Percentiles rank a stretch among this genome's conserved stretches.
Evolutionary conservation across 2,797 vertebrate genomes (phyloP).

Genomic region (Spea hammondii): DNA sequence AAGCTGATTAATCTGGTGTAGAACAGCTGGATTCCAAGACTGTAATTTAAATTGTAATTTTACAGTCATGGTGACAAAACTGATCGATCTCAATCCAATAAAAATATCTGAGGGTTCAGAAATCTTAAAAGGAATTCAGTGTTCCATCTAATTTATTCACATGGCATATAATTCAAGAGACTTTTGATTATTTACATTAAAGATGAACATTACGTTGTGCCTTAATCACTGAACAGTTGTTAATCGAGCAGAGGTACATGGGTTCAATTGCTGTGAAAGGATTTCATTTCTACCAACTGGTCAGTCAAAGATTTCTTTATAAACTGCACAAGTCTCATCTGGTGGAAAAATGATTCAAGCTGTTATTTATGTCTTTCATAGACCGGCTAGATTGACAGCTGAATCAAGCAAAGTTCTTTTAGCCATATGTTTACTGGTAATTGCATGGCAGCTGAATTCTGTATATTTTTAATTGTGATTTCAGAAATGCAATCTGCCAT

Average conservation of each 20-base stretch:
- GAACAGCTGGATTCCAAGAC: no score
- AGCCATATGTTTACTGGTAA: constrained; percentile 48
- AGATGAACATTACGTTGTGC: constrained; percentile 19
- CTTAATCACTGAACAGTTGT: constrained; percentile 30
- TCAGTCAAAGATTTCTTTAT: constrained; percentile 34
- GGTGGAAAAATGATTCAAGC: constrained; percentile 45
- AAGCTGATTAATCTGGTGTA: no score
- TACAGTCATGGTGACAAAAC: background rate
- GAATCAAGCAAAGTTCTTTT: constrained; percentile 46
- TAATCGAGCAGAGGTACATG: constrained; percentile 28
- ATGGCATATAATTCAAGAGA: constrained; percentile 30
- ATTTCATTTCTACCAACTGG: constrained; percentile 46
- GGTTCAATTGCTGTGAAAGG: constrained; percentile 44
- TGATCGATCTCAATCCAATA: background rate
- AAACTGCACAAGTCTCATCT: constrained; percentile 38
- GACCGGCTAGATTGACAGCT: constrained; percentile 47
- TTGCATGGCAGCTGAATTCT: constrained; percentile 38
- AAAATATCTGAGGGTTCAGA: constrained; percentile 5
- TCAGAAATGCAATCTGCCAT: background rate
- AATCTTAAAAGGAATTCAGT: constrained; percentile 9
- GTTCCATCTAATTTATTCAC: constrained; percentile 25
- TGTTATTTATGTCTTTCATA: constrained; percentile 51
- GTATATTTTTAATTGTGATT: constrained; percentile 26
- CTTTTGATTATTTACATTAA: constrained; percentile 26
- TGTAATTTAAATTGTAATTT: background rate